A percentile compares a stretch with the other conserved stretches of the same genome.
These are phyloP conservation scores for Ferrisia virgata DNA, from an alignment of 2,888 invertebrate species.

Conservation along the genomic window DNA sequence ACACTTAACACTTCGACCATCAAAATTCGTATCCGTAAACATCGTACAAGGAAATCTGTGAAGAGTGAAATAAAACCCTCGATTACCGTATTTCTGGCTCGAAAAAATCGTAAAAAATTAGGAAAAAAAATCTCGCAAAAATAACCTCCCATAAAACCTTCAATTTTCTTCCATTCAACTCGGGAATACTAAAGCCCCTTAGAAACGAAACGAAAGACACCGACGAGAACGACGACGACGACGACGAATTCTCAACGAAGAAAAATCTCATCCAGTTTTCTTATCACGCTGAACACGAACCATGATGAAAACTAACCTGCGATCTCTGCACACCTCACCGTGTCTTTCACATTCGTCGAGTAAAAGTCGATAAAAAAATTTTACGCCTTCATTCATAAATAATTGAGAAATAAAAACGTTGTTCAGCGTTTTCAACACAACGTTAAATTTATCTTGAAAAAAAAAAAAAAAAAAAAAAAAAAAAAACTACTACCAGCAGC, in stretches of 20 bases:
- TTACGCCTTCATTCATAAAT: slow-evolving; percentile 20
- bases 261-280: not conserved
- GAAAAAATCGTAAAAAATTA: not conserved
- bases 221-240: not conserved
- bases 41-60: no score
- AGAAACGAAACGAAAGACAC: not conserved
- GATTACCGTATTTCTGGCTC: not conserved
- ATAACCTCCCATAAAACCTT: not conserved
- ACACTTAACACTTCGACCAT: no score
- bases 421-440: slow-evolving; percentile 20
- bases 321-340: not conserved
- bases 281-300: not conserved
- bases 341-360: not conserved
- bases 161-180: not conserved
- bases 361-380: slow-evolving; percentile 27
- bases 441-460: not conserved
- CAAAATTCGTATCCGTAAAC: no score
- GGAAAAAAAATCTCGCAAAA: not conserved
- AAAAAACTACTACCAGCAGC: no score
- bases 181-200: not conserved
- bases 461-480: no score
- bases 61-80: not conserved
- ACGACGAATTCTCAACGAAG: no score
- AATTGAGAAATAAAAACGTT: slow-evolving; percentile 10
- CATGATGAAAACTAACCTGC: not conserved